Conservation (phyloP, 2,888 invertebrate genomes). For the Barypeithes pellucidus region DNA sequence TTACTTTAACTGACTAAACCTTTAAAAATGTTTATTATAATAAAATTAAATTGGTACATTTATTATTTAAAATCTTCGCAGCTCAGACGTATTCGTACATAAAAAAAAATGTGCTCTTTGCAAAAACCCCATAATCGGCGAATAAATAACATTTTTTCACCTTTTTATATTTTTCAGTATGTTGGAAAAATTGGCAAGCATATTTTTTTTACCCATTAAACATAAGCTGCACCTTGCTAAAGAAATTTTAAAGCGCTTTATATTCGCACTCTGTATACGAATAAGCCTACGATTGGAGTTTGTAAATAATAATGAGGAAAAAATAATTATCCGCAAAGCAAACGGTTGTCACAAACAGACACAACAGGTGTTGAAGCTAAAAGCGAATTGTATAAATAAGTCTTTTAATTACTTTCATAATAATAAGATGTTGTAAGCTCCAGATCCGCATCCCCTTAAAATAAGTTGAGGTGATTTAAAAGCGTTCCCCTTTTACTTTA, state of each 20-base stretch:
- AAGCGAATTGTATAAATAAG: not conserved
- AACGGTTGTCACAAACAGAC: constrained; percentile 7
- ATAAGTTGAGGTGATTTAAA: not conserved
- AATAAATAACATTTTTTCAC: too few relatives aligned
- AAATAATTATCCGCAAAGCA: not conserved
- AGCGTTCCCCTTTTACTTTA: not conserved
- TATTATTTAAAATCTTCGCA: too few relatives aligned
- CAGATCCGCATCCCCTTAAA: not conserved
- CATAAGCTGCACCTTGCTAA: too few relatives aligned
- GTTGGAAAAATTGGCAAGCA: too few relatives aligned
- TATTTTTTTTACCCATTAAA: too few relatives aligned
- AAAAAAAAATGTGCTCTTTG: too few relatives aligned
- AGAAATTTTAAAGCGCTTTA: not conserved
- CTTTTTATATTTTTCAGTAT: too few relatives aligned
- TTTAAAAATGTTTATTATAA: too few relatives aligned
- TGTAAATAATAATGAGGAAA: not conserved
- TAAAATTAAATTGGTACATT: too few relatives aligned
- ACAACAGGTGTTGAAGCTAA: not conserved
- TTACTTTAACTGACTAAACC: too few relatives aligned
- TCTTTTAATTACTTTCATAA: not conserved
- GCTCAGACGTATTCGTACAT: too few relatives aligned
- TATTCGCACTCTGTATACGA: not conserved
- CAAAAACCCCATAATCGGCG: too few relatives aligned
- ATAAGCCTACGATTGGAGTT: not conserved
- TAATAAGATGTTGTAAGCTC: not conserved